Evolutionary conservation across 2,888 invertebrate genomes (phyloP), one percentile per base, ranked within the genome.

Genomic region (Lathronympha strigana): DNA sequence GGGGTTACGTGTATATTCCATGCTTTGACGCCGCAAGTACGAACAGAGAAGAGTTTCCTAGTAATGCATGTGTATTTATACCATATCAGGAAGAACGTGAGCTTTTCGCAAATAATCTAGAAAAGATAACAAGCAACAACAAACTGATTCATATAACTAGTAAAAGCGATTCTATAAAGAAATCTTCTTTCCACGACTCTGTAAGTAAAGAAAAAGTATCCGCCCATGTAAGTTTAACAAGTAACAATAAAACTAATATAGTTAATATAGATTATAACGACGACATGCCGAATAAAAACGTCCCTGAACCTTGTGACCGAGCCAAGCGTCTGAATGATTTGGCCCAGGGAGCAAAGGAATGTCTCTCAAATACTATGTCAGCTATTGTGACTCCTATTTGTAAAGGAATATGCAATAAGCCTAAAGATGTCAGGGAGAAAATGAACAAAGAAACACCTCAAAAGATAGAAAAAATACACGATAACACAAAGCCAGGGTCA

Each of bases 1-100:
- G 55, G 25, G 55, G 55, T 17, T 55, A 43, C 25, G 40, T 55
- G 17, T 43, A 55, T 40, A 28, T 55, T 17, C 55, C 55, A 6
- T 28, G 28, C 11, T 1, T 40, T 19, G 6, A 55, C 11, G 17
- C 43, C 17, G n/a, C 40, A 28, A 19, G n/a, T n/a, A 21, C n/a
- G 23, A 19, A n/a, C 31, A 53, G n/a, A 2, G 4, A 21, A 36
- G 33, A 53, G 1, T 8, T 4, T 43, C 13, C 55, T 25, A 13
- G 43, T 40, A 28, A 19, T 19, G 28, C 2, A 13, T 40, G 40
- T 28, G 8, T 55, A 28, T 25, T 55, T 40, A 40, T 55, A n/a
- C 17, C 40, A n/a, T 19, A 57, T 31, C 13, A 57, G 11, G 31
- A 43, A 15, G 25, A 21, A 4, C 23, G 13, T 28, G 8, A 5